phyloP scores from a whole-genome alignment of 2,113 vertebrate species.

The Clinocottus analis region DNA sequence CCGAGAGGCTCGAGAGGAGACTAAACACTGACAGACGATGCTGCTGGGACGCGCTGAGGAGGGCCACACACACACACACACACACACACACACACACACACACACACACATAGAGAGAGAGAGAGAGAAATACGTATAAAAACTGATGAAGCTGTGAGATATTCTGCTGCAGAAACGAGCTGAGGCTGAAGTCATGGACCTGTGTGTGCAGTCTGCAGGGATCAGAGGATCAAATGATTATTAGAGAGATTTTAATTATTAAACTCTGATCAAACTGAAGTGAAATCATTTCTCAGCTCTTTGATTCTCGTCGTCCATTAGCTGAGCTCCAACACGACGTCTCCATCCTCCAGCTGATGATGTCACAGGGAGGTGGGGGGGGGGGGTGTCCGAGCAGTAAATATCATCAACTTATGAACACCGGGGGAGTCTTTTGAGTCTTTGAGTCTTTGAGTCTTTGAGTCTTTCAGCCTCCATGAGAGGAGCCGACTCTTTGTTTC shows the following conservation, averaged over 20 bases:
- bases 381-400: conserved; percentile 25
- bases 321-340: background rate
- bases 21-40: too few relatives aligned
- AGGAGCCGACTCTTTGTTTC: conserved; percentile 17
- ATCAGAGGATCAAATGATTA: background rate
- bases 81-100: too few relatives aligned
- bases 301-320: background rate
- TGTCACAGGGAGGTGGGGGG: background rate
- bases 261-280: conserved; percentile 23
- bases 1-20: background rate
- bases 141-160: too few relatives aligned
- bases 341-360: background rate
- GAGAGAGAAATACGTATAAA: too few relatives aligned
- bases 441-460: background rate
- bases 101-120: too few relatives aligned
- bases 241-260: background rate
- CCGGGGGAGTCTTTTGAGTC: background rate
- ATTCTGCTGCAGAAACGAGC: too few relatives aligned
- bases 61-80: too few relatives aligned
- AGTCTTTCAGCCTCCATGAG: too few relatives aligned
- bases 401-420: conserved; percentile 16
- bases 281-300: background rate
- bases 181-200: too few relatives aligned
- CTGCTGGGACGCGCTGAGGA: too few relatives aligned
- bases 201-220: background rate